A percentile compares a stretch with the other conserved stretches of the same genome.
These are phyloP conservation scores for Resseliella maxima DNA, from an alignment of 2,888 invertebrate genomes.

Conservation along the genomic window DNA sequence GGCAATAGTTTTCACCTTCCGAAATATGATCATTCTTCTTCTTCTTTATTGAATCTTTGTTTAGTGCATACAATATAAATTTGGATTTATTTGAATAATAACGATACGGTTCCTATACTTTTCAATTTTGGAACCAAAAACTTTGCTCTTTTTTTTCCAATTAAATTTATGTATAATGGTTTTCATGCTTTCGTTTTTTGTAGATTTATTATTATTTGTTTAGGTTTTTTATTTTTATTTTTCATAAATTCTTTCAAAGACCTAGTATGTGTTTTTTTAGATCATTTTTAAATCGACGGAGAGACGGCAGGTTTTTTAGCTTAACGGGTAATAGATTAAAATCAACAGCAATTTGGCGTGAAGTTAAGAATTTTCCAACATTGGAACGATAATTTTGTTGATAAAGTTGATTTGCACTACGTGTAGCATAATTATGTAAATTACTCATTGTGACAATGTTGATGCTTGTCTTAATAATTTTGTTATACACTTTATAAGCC, in stretches of 20 bases:
- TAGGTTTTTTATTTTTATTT: neutral
- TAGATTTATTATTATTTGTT: neutral
- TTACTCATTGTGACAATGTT: neutral
- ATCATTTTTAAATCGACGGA: neutral
- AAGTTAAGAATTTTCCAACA: neutral
- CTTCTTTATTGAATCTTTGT: too few species aligned
- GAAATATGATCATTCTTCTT: too few species aligned
- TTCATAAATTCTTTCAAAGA: neutral
- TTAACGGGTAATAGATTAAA: neutral
- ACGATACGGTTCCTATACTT: neutral
- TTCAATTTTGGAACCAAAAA: neutral
- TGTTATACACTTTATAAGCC: neutral
- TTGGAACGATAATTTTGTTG: neutral
- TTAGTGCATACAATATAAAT: neutral
- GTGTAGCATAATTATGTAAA: neutral
- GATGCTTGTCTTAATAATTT: neutral
- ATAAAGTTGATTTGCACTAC: neutral
- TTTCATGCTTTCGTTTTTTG: too few species aligned
- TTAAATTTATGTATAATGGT: too few species aligned
- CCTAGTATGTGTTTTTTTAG: neutral
- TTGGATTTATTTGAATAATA: neutral
- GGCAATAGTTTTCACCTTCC: too few species aligned
- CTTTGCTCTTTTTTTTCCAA: neutral
- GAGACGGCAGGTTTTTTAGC: neutral
- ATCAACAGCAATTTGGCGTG: neutral